Percentiles rank a stretch among this genome's conserved stretches.
Evolutionary conservation across 1,140 invertebrate genomes (phyloP).

Genomic region (Acyrthosiphon pisum): DNA sequence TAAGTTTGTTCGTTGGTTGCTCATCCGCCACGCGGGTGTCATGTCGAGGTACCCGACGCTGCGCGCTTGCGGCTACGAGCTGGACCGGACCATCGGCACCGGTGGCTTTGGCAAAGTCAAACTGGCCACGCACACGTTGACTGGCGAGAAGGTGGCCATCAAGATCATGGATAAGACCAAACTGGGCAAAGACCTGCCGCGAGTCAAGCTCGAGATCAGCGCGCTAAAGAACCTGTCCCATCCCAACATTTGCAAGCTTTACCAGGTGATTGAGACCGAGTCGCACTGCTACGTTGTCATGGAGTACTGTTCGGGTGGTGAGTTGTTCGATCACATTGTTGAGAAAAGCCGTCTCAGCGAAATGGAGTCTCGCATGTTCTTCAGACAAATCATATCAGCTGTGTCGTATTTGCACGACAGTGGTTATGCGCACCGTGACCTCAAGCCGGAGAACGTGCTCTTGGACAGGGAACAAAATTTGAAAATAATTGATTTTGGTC

Average conservation of each 20-base stretch:
- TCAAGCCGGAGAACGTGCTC: constrained; percentile 87
- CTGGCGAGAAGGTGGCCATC: constrained; percentile 84
- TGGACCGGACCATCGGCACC: constrained; percentile 78
- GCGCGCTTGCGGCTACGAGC: constrained; percentile 66
- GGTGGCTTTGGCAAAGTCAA: constrained; percentile 86
- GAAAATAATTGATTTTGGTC: constrained; percentile 89
- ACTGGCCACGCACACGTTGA: constrained; percentile 76
- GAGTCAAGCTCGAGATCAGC: constrained; percentile 80
- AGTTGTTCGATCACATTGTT: constrained; percentile 82
- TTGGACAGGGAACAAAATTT: constrained; percentile 80
- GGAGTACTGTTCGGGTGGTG: constrained; percentile 84
- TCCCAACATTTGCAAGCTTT: constrained; percentile 83
- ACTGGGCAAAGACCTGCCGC: constrained; percentile 78
- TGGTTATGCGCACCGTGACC: constrained; percentile 81
- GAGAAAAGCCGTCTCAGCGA: constrained; percentile 75
- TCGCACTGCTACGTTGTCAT: constrained; percentile 76
- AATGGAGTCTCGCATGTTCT: constrained; percentile 75
- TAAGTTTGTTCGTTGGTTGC: background rate
- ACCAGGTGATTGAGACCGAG: constrained; percentile 82
- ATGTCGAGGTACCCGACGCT: constrained; percentile 53
- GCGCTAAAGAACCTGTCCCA: constrained; percentile 82
- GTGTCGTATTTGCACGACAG: constrained; percentile 78
- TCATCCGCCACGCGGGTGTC: background rate
- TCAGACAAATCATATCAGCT: constrained; percentile 80
- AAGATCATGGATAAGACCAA: constrained; percentile 84